A percentile compares a stretch with the other conserved stretches of the same genome.
phyloP scores from a whole-genome alignment of 2,113 vertebrate species.

The Blennius ocellaris region DNA sequence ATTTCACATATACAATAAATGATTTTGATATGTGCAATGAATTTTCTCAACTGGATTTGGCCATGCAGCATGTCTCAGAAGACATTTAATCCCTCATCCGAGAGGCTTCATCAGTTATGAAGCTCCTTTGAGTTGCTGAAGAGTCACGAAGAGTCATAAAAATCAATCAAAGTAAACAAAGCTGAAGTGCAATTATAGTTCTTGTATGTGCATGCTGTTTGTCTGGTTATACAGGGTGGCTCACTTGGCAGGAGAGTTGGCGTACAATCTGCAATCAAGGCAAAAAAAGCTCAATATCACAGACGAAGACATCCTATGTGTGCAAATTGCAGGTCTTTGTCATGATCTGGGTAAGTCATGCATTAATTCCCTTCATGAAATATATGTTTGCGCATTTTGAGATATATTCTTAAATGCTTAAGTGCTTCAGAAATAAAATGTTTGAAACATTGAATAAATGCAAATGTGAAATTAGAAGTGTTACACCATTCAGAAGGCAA shows the following conservation, averaged over 20 bases:
- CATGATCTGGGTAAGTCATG: conserved; percentile 89
- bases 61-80: no score
- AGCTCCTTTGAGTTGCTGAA: no score
- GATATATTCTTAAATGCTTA: background rate
- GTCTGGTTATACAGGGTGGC: conserved; percentile 82
- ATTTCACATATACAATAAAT: no score
- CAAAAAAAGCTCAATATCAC: conserved; percentile 86
- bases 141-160: no score
- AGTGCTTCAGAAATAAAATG: background rate
- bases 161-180: no score
- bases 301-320: conserved; percentile 86
- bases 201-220: background rate
- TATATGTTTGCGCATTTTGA: background rate
- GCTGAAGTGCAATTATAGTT: no score
- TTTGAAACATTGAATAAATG: background rate
- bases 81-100: no score
- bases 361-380: background rate
- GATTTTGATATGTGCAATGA: no score
- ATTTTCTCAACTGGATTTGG: no score
- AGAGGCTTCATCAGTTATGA: no score
- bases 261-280: conserved; percentile 76
- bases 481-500: no score
- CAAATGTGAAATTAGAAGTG: background rate
- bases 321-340: conserved; percentile 93
- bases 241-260: conserved; percentile 87